Evolutionary conservation across 2,888 invertebrate species (phyloP).

Genomic region (Sepiola atlantica): DNA sequence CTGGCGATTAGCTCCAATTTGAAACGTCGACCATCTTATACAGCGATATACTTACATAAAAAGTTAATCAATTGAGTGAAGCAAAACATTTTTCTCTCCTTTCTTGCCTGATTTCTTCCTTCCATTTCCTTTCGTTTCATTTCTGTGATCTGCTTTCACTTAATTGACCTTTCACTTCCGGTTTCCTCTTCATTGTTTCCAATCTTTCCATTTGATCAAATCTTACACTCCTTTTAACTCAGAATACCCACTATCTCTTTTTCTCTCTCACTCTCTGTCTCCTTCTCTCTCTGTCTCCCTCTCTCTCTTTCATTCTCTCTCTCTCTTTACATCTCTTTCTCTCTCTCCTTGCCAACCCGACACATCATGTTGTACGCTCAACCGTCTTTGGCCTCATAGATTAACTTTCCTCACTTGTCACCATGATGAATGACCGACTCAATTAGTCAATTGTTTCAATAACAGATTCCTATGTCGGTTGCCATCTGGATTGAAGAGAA

Average conservation of each 20-base stretch:
- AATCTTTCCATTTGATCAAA: not conserved
- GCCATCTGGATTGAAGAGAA: not conserved
- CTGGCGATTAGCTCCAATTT: not conserved
- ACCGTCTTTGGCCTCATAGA: slow-evolving; percentile 14
- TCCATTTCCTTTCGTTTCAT: not conserved
- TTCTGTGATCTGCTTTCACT: not conserved
- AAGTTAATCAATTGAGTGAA: not conserved
- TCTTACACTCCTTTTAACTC: not conserved
- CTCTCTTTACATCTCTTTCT: not conserved
- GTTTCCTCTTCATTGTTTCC: not conserved
- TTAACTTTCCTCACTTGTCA: not conserved
- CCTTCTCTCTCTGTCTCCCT: not conserved
- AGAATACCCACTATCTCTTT: not conserved
- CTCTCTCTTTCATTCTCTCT: not conserved
- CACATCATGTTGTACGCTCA: not conserved
- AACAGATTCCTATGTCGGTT: slow-evolving; percentile 32
- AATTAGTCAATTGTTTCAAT: slow-evolving; percentile 4
- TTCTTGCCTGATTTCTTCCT: not conserved
- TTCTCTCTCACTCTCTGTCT: not conserved
- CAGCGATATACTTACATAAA: not conserved
- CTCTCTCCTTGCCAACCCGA: too few relatives aligned
- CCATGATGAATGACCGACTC: slow-evolving; percentile 9
- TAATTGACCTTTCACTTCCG: not conserved
- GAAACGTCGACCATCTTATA: too few relatives aligned
- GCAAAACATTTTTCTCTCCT: not conserved